Evolutionary conservation across 2,797 vertebrate species (phyloP), one percentile per base, ranked within the genome.

Genomic region (Echeneis naucrates): DNA sequence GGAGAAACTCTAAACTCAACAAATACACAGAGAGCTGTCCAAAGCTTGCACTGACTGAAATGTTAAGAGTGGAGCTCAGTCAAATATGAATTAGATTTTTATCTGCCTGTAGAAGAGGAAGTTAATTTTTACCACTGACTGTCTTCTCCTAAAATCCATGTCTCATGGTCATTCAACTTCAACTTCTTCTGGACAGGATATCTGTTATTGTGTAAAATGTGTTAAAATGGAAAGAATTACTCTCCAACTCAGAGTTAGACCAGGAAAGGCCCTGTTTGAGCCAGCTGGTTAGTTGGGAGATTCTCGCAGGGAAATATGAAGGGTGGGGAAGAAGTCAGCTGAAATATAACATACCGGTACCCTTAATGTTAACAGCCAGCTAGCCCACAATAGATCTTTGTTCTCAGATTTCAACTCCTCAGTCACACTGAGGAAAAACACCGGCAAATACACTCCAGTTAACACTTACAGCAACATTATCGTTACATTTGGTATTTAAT

Each of bases 311-410:
- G 2, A 30, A 11, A 37, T 38, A 11, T 14, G 73, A 8, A 26
- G 35, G 21, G 50, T 63, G 44, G 16, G 14, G 16, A 57, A 64
- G 2, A 53, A 55, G n/a, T 50, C 3, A 5, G 38, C 5, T 35
- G 19, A 69, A 70, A 55, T 1, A 8, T 30, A 37, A 56, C 61
- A 63, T 1, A 82, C 51, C 35, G 47, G 54, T 38, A 53, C 14
- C 44, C 26, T 72, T 56, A 68, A 58, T 51, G 57, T 68, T 42
- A 78, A 76, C 64, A 60, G 61, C 82, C 69, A 74, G 89, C 82
- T 85, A 60, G 68, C 77, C 67, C 68, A 77, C 78, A 78, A 81
- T 55, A 83, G 87, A 93, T 78, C 92, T 92, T 92, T 92, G 91
- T 91, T 91, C 91, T 88, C 80, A 26, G 65, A 54, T 88, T 87